These are phyloP conservation scores for Helicoverpa assulta DNA, from an alignment of 2,888 invertebrate species.

Conservation along the genomic window DNA sequence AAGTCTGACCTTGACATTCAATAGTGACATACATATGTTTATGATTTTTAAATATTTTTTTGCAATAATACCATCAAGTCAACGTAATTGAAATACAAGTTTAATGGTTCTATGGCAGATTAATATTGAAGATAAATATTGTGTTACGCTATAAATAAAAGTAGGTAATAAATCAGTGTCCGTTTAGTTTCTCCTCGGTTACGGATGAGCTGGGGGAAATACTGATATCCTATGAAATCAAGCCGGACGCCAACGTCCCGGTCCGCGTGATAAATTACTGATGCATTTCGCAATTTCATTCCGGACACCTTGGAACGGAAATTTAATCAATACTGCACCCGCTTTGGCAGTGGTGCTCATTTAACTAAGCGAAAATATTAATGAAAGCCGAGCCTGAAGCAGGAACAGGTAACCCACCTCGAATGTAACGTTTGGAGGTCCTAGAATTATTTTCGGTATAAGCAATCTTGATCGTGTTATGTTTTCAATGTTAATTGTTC, in stretches of 20 bases:
- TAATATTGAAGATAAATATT: slow-evolving; percentile 16
- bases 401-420: slow-evolving; percentile 20
- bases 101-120: slow-evolving; percentile 1
- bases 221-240: slow-evolving; percentile 73
- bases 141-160: slow-evolving; percentile 13
- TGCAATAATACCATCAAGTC: slow-evolving; percentile 15
- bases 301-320: slow-evolving; percentile 40
- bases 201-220: slow-evolving; percentile 62
- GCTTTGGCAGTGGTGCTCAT: slow-evolving; percentile 10
- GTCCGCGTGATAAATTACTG: slow-evolving; percentile 41
- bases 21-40: slow-evolving; percentile 27
- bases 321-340: slow-evolving; percentile 49
- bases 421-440: slow-evolving; percentile 23
- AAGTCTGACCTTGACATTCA: slow-evolving; percentile 55
- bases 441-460: slow-evolving; percentile 22
- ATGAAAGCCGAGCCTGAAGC: slow-evolving; percentile 14
- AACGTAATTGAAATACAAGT: slow-evolving; percentile 8
- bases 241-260: slow-evolving; percentile 62
- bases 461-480: slow-evolving; percentile 18
- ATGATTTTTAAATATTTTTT: slow-evolving; percentile 26
- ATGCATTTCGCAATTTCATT: slow-evolving; percentile 42
- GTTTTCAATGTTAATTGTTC: slow-evolving; percentile 27
- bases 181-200: slow-evolving; percentile 31
- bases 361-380: slow-evolving; percentile 36
- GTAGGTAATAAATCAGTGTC: slow-evolving; percentile 43